Base-by-base conservation (phyloP, 2,113 vertebrate genomes). In the Dasyornis broadbenti region DNA sequence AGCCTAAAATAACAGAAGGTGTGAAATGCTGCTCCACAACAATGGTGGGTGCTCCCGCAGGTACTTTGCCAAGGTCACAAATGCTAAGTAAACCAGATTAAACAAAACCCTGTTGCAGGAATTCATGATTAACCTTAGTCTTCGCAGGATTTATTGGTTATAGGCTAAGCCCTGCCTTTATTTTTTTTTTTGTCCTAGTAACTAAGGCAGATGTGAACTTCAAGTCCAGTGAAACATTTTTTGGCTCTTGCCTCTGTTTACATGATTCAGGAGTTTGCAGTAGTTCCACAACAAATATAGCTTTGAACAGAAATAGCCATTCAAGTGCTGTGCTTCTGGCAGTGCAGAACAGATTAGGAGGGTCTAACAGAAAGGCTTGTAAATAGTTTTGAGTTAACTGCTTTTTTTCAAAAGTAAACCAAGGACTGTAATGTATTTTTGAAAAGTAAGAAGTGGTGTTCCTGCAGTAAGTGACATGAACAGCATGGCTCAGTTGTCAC, bases 241-340 rank as follows among this genome's bases (percentile, higher is more conserved):
- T 94, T 97, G 96, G 97, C 95, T 84, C 94, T 91, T 75, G 80
- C 22, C 65, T 65, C 86, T 97, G 96, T 96, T 96, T 97, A 96
- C 96, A 94, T 96, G 95, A 95, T 95, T 97, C 89, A 88, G 94
- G 95, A 86, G 94, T 94, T 96, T 95, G 96, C 97, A 95, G 84
- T 78, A 89, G 90, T 94, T 95, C 95, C 95, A 92, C 89, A 94
- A 94, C 93, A 92, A 95, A 96, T 97, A 94, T 89, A 94, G 89
- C 96, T 96, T 92, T 94, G 95, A 97, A 96, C 91, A 95, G 95
- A 97, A 94, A 96, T 95, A 95, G 93, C 90, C 65, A 61, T 96
- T 96, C 90, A 90, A 95, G 94, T 94, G 75, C 59, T 78, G 8
- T 61, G 70, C 93, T 93, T 63, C 91, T 95, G 94, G 89, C 94